A percentile compares a stretch with the other conserved stretches of the same genome.
Conservation (phyloP, 2,888 invertebrate species). For the Pedicia rivosa region DNA sequence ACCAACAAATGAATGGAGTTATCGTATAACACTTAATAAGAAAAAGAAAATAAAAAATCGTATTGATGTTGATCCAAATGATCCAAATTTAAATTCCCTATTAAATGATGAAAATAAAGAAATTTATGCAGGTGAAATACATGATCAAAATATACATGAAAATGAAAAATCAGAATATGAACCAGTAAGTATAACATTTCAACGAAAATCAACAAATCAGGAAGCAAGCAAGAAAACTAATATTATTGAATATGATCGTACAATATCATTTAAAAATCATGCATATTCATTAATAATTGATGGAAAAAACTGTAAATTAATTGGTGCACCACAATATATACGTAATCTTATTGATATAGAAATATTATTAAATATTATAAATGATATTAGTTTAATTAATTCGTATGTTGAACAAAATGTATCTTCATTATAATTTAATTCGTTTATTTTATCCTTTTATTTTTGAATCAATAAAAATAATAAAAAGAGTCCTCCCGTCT, state of each 20-base stretch:
- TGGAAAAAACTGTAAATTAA: slow-evolving; percentile 27
- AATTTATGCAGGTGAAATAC: slow-evolving; percentile 25
- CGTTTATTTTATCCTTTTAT: too few species aligned
- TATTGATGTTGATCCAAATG: too few species aligned
- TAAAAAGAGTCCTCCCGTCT: too few species aligned
- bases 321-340: slow-evolving; percentile 28
- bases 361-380: slow-evolving; percentile 28
- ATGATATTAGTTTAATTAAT: slow-evolving; percentile 24
- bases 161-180: slow-evolving; percentile 27
- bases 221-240: slow-evolving; percentile 11
- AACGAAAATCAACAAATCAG: slow-evolving; percentile 15
- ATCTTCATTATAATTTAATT: too few species aligned
- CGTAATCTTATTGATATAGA: slow-evolving; percentile 25
- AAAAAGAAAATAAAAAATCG: neutral
- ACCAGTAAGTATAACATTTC: slow-evolving; percentile 29
- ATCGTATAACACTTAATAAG: slow-evolving; percentile 26
- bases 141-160: slow-evolving; percentile 23
- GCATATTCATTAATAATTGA: slow-evolving; percentile 29
- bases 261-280: slow-evolving; percentile 30
- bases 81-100: neutral
- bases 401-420: slow-evolving; percentile 18
- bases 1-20: slow-evolving; percentile 24
- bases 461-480: too few species aligned
- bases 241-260: slow-evolving; percentile 27
- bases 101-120: slow-evolving; percentile 10